These are phyloP conservation scores for Lottia scabra DNA, from an alignment of 2,888 invertebrate species.

Conservation along the genomic window DNA sequence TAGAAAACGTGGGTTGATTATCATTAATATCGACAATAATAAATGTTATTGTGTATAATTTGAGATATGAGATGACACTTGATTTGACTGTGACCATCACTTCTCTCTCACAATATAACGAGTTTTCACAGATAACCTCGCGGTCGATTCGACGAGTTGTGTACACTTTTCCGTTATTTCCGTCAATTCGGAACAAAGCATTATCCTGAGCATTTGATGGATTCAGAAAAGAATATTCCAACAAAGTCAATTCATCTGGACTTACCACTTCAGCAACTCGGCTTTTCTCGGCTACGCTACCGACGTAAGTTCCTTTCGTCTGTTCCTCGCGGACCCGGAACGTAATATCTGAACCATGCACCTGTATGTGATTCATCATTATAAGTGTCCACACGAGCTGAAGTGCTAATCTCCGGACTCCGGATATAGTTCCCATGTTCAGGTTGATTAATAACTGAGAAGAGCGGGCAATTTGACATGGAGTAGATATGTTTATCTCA, in stretches of 20 bases:
- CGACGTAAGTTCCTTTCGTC: conserved; percentile 33
- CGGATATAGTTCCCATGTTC: background rate
- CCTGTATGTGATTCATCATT: background rate
- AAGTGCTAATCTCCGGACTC: background rate
- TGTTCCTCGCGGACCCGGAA: conserved; percentile 40
- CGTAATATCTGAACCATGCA: conserved; percentile 22
- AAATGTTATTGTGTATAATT: conserved; percentile 45
- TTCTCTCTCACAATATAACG: conserved; percentile 37
- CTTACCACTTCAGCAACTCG: conserved; percentile 32
- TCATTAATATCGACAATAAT: conserved; percentile 52
- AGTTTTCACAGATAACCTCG: conserved; percentile 17
- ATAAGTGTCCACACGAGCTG: background rate
- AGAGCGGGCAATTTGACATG: no score
- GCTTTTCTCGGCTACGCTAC: conserved; percentile 41
- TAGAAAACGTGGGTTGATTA: conserved; percentile 47
- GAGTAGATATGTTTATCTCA: no score
- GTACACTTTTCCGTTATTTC: conserved; percentile 9
- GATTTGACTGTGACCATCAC: conserved; percentile 49
- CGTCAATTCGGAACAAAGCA: conserved; percentile 12
- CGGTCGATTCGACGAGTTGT: conserved; percentile 15
- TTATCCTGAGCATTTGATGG: conserved; percentile 14
- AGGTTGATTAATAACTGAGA: no score
- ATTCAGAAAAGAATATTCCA: conserved; percentile 39
- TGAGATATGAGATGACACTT: conserved; percentile 31
- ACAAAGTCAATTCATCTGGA: conserved; percentile 21